Conservation (phyloP, 2,113 vertebrate species). For the Poeciliopsis turrubarensis region DNA sequence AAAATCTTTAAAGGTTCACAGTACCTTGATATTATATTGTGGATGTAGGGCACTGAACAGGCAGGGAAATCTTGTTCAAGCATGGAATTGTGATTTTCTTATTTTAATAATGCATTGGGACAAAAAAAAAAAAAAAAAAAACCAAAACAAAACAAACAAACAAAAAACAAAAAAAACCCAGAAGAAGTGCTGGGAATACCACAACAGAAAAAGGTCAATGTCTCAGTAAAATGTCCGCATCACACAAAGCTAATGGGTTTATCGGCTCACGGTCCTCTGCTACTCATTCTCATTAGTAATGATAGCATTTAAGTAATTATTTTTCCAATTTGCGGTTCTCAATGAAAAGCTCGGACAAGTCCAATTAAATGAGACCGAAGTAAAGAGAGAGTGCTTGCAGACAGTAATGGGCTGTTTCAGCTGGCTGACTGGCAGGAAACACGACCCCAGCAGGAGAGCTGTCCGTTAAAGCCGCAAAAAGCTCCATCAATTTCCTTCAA, state of each 20-base stretch:
- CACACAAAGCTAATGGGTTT: not conserved
- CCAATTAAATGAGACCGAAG: not conserved
- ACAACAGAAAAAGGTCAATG: too few relatives aligned
- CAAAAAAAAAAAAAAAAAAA: too few relatives aligned
- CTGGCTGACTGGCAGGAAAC: not conserved
- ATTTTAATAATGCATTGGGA: too few relatives aligned
- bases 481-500: not conserved
- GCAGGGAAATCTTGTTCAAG: too few relatives aligned
- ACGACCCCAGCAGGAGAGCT: not conserved
- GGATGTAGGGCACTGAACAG: too few relatives aligned
- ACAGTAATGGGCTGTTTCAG: not conserved
- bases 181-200: too few relatives aligned
- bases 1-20: too few relatives aligned
- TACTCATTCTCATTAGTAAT: not conserved
- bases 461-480: not conserved
- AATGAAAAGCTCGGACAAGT: not conserved
- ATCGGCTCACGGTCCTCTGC: not conserved
- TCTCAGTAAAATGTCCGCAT: too few relatives aligned
- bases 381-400: not conserved
- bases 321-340: not conserved
- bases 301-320: not conserved
- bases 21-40: too few relatives aligned
- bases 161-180: too few relatives aligned
- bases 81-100: too few relatives aligned
- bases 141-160: too few relatives aligned